phyloP scores from a whole-genome alignment of 2,888 invertebrate genomes.

The Xanthia icteritia region DNA sequence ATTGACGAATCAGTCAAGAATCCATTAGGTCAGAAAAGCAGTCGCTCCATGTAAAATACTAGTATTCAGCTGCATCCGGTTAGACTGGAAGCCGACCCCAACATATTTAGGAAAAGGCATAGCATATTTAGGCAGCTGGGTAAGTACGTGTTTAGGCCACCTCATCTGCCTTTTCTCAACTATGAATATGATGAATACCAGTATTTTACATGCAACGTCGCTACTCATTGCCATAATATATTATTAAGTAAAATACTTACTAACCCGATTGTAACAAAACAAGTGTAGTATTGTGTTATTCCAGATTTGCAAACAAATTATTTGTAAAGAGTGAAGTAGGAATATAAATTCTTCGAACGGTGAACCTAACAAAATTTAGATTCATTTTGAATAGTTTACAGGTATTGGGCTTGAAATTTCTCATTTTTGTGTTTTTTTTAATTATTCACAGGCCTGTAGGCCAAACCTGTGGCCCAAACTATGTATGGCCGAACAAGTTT shows the following conservation, averaged over 20 bases:
- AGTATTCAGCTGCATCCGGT: no score
- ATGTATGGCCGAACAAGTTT: not conserved
- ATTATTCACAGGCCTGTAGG: not conserved
- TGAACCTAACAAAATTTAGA: not conserved
- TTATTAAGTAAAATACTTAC: not conserved
- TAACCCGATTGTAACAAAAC: not conserved
- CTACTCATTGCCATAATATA: no score
- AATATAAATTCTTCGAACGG: not conserved
- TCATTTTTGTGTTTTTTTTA: not conserved
- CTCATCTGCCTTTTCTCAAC: not conserved
- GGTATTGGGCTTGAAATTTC: not conserved
- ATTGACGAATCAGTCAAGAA: not conserved
- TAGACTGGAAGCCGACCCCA: not conserved
- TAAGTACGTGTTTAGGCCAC: no score
- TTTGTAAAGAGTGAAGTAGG: not conserved
- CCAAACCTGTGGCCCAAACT: not conserved
- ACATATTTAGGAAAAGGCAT: no score
- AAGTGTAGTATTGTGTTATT: not conserved
- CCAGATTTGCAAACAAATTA: not conserved
- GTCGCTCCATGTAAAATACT: no score
- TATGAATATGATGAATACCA: not conserved
- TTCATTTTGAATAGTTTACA: not conserved
- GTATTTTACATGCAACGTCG: not conserved
- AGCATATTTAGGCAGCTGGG: no score
- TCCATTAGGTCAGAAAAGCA: no score